Evolutionary conservation across 2,888 invertebrate species (phyloP).

Genomic region (Phengaris alcon): DNA sequence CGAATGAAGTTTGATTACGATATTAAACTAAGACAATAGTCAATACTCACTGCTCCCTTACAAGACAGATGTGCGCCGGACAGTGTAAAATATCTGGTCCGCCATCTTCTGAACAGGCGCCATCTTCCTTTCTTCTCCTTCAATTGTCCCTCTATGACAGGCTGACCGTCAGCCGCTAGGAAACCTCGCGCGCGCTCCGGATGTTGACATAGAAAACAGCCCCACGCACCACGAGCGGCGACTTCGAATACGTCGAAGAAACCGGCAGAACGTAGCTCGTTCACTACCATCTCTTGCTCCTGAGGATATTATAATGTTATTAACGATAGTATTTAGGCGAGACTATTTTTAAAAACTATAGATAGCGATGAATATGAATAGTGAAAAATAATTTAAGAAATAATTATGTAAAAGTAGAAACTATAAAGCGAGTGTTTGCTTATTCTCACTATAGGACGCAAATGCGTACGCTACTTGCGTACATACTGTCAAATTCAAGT

Average conservation of each 20-base stretch:
- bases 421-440: too few relatives aligned
- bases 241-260: constrained; percentile 97
- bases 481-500: too few relatives aligned
- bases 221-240: constrained; percentile 82
- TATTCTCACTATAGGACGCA: too few relatives aligned
- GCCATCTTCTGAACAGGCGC: constrained; percentile 94
- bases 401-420: too few relatives aligned
- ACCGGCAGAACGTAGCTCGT: constrained; percentile 90
- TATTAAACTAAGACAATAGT: background rate
- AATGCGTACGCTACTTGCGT: too few relatives aligned
- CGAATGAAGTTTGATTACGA: too few relatives aligned
- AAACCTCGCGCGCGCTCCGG: constrained; percentile 93
- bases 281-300: constrained; percentile 92
- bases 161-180: constrained; percentile 87
- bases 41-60: constrained; percentile 85
- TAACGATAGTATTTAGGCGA: background rate
- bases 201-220: constrained; percentile 95
- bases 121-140: constrained; percentile 96
- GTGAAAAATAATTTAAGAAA: too few relatives aligned
- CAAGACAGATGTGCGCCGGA: constrained; percentile 95
- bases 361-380: too few relatives aligned
- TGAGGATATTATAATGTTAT: constrained; percentile 44
- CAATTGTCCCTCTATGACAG: constrained; percentile 93
- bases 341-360: too few relatives aligned
- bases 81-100: constrained; percentile 95